Percentiles rank a stretch among this genome's conserved stretches.
phyloP scores from a whole-genome alignment of 2,888 invertebrate genomes.

The Cecidostiba fungosa region DNA sequence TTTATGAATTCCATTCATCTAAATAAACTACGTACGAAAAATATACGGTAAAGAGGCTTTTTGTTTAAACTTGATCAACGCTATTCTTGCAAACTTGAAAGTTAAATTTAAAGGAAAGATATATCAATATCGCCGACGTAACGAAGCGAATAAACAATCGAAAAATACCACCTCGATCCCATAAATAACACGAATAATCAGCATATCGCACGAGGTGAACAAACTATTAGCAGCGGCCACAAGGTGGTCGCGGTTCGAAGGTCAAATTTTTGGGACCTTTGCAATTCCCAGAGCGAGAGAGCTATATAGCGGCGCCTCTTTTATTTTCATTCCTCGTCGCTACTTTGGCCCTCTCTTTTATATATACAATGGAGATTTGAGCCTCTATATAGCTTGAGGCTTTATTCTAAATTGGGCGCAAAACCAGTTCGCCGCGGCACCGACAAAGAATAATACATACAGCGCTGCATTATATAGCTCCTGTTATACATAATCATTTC shows the following conservation, averaged over 20 bases:
- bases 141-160: not conserved
- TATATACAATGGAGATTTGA: constrained; percentile 6
- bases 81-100: too few species aligned
- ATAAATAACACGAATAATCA: constrained; percentile 20
- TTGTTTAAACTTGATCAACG: too few species aligned
- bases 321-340: constrained; percentile 58
- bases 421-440: constrained; percentile 72
- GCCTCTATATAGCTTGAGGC: constrained; percentile 32
- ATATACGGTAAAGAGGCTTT: too few species aligned
- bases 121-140: not conserved
- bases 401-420: constrained; percentile 72
- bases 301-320: constrained; percentile 37
- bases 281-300: constrained; percentile 36
- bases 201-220: constrained; percentile 38
- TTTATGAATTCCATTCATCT: not conserved
- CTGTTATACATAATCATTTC: constrained; percentile 3
- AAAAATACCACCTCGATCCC: not conserved
- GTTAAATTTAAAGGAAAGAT: too few species aligned
- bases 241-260: constrained; percentile 51
- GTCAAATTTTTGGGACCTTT: constrained; percentile 52
- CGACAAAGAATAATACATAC: constrained; percentile 19
- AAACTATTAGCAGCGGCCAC: constrained; percentile 19
- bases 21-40: not conserved
- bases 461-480: not conserved
- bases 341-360: constrained; percentile 22